Evolutionary conservation across 2,797 vertebrate species (phyloP).

Genomic region (Brachyalestes nurse): DNA sequence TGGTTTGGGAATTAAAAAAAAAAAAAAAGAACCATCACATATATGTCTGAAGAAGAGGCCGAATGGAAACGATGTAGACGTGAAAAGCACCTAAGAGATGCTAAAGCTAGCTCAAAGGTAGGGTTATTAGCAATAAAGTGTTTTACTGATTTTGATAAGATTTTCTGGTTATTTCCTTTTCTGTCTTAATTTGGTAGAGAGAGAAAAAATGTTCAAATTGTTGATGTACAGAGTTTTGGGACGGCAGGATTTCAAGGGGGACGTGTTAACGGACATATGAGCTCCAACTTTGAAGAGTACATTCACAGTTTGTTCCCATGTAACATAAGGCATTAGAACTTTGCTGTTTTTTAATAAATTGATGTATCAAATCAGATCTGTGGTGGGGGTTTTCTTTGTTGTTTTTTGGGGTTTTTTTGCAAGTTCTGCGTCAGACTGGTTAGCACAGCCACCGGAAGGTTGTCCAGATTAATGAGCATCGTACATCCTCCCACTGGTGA

Average conservation of each 20-base stretch:
- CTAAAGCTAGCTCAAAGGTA: constrained; percentile 30
- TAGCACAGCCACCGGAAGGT: no score
- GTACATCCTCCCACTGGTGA: background rate
- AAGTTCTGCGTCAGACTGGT: background rate
- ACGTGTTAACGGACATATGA: constrained; percentile 6
- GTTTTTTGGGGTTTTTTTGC: background rate
- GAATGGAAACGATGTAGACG: constrained; percentile 23
- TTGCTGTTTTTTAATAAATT: constrained; percentile 55
- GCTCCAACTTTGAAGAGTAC: constrained; percentile 23
- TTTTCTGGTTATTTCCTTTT: constrained; percentile 37
- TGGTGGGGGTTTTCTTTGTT: background rate
- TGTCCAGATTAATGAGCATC: background rate
- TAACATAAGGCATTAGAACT: constrained; percentile 46
- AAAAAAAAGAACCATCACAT: background rate
- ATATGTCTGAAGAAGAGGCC: constrained; percentile 33
- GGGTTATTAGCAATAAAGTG: constrained; percentile 59
- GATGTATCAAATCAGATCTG: constrained; percentile 38
- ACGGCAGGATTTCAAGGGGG: constrained; percentile 7
- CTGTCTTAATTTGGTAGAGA: constrained; percentile 43
- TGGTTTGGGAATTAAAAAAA: constrained; percentile 30
- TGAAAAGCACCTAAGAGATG: constrained; percentile 23
- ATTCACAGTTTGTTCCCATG: constrained; percentile 48
- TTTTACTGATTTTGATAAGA: constrained; percentile 41
- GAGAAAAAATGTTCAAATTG: constrained; percentile 17
- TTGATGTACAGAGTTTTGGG: constrained; percentile 9